A percentile compares a stretch with the other conserved stretches of the same genome.
phyloP scores from a whole-genome alignment of 2,113 vertebrate species.

The Anser cygnoides region DNA sequence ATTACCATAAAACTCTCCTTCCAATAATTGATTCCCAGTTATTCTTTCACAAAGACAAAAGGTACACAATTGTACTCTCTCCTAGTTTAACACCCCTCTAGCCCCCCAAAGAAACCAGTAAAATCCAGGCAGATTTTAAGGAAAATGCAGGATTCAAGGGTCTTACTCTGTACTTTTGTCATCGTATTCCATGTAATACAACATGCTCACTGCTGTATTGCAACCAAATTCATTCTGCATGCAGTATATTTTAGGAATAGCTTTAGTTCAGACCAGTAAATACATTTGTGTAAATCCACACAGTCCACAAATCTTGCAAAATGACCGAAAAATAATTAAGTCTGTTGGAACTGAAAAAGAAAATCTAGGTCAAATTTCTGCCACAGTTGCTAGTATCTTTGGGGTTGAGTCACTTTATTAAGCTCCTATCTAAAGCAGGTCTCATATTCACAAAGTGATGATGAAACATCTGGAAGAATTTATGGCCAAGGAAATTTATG shows the following conservation, averaged over 20 bases:
- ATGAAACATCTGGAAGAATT: background rate
- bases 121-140: background rate
- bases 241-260: background rate
- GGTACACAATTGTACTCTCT: background rate
- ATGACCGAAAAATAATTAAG: background rate
- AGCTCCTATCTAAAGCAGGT: background rate
- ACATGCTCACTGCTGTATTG: background rate
- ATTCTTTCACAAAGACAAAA: background rate
- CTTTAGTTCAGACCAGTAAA: background rate
- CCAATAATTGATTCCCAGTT: background rate
- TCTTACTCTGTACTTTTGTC: background rate
- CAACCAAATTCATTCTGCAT: background rate
- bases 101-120: background rate
- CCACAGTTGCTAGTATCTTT: background rate
- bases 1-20: background rate
- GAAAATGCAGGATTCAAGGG: background rate
- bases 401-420: background rate
- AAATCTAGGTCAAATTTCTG: background rate
- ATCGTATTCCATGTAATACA: background rate
- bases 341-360: background rate
- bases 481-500: constrained; percentile 1
- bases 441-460: background rate
- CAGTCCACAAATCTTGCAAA: background rate
- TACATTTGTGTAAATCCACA: background rate
- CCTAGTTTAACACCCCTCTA: background rate